Evolutionary conservation across 92 coral and sea anemone genomes (phyloP), one percentile per base, ranked within the genome.

Genomic region (Isaurus tuberculatus): DNA sequence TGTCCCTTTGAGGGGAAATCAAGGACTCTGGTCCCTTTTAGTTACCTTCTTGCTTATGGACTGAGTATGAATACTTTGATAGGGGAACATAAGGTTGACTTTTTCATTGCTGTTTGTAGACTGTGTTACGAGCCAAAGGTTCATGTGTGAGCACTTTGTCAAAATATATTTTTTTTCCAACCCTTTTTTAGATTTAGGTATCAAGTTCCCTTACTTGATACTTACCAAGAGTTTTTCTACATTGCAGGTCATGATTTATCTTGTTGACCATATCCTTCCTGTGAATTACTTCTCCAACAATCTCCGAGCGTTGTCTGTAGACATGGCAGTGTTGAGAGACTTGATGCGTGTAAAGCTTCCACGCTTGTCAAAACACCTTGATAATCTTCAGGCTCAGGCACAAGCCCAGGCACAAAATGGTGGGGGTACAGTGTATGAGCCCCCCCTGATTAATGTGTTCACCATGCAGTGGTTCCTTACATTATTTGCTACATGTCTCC

Each of bases 391-490:
- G 71, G 92, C 95, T 15, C 99, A 96, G 57, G 90, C 87, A 2
- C 70, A 85, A 10, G 98, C 92, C 44, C 69, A 79, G 46, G 89
- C 98, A 27, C 95, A 94, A 81, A 84, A 90, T 53, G 98, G 91
- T 28, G 79, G 91, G 22, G 79, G 88, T 23, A 88, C 98, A 60
- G 88, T 86, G 83, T 94, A 97, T 30, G 99, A 97, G 43, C 99
- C 99, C 3, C 99, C 99, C n/a, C 90, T 97, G 26, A 94, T 93
- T 86, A 97, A 97, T 49, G 99, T 97, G 22, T 97, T 97, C 80
- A 94, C 99, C 34, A 97, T 97, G 99, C 99, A 97, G 84, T 97
- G 99, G 99, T 97, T 97, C 72, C 88, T 97, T 44, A 97, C 99
- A 29, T 88, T 97, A 51, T 97, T 97, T 80, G 96, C 99, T 3